Percentiles rank a stretch among this genome's conserved stretches.
Evolutionary conservation across 1,140 invertebrate species (phyloP).

Genomic region (Potamilus streckersoni): DNA sequence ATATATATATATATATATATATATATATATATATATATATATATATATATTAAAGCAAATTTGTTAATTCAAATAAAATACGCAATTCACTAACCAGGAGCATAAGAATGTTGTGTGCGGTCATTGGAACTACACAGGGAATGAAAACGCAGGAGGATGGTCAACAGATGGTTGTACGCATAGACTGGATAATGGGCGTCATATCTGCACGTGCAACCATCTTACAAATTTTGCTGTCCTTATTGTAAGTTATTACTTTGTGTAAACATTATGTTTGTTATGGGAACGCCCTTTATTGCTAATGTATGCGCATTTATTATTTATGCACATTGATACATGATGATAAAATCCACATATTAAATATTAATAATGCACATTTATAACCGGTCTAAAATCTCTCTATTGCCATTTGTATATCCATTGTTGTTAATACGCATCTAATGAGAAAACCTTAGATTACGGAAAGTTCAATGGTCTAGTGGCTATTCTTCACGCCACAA

Average conservation of each 20-base stretch:
- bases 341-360: neutral
- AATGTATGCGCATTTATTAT: neutral
- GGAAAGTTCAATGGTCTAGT: too few relatives aligned
- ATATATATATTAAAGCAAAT: neutral
- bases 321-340: neutral
- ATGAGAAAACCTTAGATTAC: too few relatives aligned
- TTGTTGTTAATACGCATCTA: too few relatives aligned
- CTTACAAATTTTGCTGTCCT: conserved; percentile 56
- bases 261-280: neutral
- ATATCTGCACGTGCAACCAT: conserved; percentile 37
- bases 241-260: conserved; percentile 37
- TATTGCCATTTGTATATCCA: too few relatives aligned
- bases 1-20: neutral
- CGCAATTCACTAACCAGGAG: neutral
- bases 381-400: too few relatives aligned
- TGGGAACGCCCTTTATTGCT: neutral
- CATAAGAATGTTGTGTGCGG: conserved; percentile 40
- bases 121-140: conserved; percentile 50
- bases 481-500: too few relatives aligned
- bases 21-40: neutral
- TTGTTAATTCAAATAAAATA: neutral
- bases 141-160: conserved; percentile 49
- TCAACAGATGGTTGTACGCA: conserved; percentile 47
- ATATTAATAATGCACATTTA: too few relatives aligned
- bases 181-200: conserved; percentile 23